These are phyloP conservation scores for Amphimallon solstitiale DNA, from an alignment of 2,888 invertebrate species.

Conservation along the genomic window DNA sequence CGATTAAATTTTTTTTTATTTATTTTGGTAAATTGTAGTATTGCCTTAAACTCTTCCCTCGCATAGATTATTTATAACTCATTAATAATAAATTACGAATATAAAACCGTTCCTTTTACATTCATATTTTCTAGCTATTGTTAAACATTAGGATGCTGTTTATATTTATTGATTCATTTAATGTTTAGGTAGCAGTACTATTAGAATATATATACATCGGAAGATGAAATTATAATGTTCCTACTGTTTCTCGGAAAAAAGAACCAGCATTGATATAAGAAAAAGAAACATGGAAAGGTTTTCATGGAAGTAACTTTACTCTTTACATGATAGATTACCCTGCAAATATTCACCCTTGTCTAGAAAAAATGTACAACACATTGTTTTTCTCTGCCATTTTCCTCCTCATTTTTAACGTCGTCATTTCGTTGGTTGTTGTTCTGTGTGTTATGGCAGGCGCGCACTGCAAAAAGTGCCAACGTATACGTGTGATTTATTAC, in stretches of 20 bases:
- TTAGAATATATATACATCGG: background rate
- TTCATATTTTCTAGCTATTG: too few species aligned
- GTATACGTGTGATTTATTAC: slow-evolving; percentile 24
- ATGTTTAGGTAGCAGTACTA: too few species aligned
- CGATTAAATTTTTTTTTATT: too few species aligned
- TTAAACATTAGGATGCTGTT: too few species aligned
- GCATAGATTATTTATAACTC: too few species aligned
- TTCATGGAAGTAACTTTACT: background rate
- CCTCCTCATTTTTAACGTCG: slow-evolving; percentile 2
- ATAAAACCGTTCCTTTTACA: too few species aligned
- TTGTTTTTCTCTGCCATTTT: slow-evolving; percentile 8
- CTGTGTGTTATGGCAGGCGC: background rate
- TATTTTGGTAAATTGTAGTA: too few species aligned
- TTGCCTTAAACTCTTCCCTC: too few species aligned
- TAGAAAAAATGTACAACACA: slow-evolving; percentile 14
- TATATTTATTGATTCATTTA: too few species aligned
- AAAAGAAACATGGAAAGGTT: slow-evolving; percentile 4
- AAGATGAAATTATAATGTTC: background rate
- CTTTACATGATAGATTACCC: slow-evolving; percentile 19
- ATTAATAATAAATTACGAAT: too few species aligned
- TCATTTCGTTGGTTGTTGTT: background rate
- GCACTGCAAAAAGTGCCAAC: background rate
- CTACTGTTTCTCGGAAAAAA: background rate
- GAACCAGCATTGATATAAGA: background rate
- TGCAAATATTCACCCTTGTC: slow-evolving; percentile 1